Conservation (phyloP, 1,140 invertebrate species). For the Lasioglossum albipes region DNA sequence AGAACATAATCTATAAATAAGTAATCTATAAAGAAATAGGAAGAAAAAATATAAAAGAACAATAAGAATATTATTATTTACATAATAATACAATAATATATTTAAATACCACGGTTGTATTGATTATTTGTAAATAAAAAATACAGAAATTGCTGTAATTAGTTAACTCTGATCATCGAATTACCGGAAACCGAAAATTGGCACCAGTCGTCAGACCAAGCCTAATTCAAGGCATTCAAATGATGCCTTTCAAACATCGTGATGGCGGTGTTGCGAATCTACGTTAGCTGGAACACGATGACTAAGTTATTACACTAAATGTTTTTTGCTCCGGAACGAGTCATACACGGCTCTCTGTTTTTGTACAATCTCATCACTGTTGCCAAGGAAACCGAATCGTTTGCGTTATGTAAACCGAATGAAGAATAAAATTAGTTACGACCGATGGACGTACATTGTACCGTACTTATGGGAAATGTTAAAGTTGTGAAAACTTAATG, state of each 20-base stretch:
- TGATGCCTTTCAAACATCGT: slow-evolving; percentile 1
- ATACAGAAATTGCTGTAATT: not conserved
- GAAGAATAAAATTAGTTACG: not conserved
- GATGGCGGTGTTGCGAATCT: not conserved
- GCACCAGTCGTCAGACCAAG: not conserved
- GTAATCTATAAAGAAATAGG: too few species aligned
- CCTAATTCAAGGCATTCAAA: not conserved
- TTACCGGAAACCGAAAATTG: not conserved
- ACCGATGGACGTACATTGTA: not conserved
- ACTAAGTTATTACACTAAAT: slow-evolving; percentile 29
- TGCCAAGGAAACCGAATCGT: not conserved
- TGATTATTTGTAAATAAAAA: too few species aligned
- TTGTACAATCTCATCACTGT: not conserved
- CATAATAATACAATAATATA: too few species aligned
- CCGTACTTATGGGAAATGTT: not conserved
- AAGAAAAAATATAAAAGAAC: too few species aligned
- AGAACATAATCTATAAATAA: too few species aligned
- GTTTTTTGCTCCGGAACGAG: slow-evolving; percentile 14
- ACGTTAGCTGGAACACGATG: slow-evolving; percentile 7
- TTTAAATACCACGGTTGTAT: too few species aligned
- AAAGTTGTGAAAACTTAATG: not conserved
- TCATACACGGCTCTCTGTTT: not conserved
- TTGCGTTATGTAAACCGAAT: not conserved
- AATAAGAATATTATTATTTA: too few species aligned
- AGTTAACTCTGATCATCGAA: not conserved